Conservation (phyloP, 1,140 invertebrate species). For the Bombus huntii region DNA sequence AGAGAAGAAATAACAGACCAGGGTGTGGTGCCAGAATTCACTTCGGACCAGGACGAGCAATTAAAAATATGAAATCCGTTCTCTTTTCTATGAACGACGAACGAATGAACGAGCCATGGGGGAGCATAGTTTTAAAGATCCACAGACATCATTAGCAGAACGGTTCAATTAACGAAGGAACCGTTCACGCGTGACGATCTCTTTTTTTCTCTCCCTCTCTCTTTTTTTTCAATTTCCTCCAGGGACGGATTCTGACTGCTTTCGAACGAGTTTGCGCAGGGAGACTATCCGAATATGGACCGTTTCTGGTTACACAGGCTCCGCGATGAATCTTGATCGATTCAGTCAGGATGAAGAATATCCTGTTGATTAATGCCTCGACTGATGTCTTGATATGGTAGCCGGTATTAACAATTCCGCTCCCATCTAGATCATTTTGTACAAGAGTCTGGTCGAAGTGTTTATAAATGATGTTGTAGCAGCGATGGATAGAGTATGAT, state of each 20-base stretch:
- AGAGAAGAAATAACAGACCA: not conserved
- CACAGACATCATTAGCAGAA: conserved; percentile 33
- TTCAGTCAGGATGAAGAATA: conserved; percentile 1
- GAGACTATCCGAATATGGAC: too few relatives aligned
- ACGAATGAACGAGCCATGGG: too few relatives aligned
- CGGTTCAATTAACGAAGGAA: conserved; percentile 39
- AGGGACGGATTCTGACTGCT: not conserved
- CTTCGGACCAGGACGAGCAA: conserved; percentile 39
- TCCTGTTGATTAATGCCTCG: not conserved
- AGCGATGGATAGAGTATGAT: not conserved
- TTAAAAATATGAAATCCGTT: conserved; percentile 48
- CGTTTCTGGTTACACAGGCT: too few relatives aligned
- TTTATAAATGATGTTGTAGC: not conserved
- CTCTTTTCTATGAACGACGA: not conserved
- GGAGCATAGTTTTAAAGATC: not conserved
- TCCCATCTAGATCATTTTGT: not conserved
- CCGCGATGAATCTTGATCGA: conserved; percentile 1
- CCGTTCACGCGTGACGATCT: conserved; percentile 20
- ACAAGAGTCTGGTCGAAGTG: not conserved
- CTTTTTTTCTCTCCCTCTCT: not conserved
- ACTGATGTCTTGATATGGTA: not conserved
- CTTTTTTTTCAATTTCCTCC: too few relatives aligned
- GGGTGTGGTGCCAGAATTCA: not conserved
- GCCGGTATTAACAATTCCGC: not conserved
- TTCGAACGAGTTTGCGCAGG: not conserved